Evolutionary conservation across 2,113 vertebrate species (phyloP), one percentile per base, ranked within the genome.

Genomic region (Carassius carassius): DNA sequence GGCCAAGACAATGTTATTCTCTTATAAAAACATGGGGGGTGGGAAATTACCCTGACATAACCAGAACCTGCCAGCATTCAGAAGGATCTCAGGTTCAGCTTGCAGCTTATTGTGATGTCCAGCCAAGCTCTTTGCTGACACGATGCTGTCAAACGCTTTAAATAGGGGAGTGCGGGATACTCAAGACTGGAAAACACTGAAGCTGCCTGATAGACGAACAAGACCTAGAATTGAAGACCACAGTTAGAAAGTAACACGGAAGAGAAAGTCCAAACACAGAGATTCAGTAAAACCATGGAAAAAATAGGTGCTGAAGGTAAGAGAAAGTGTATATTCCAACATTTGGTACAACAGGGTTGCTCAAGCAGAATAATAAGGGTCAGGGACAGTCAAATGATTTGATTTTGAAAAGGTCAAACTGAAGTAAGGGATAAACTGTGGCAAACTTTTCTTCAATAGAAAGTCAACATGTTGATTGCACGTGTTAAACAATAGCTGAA

Each of bases 261-360:
- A 87, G 29, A 54, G 11, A 47, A 12, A 73, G 60, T 76, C 32
- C 41, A 32, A 23, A 13, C 58, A 69, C n/a, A 70, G 58, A 23
- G 70, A 60, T 35, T 82, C 63, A 19, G 32, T 10, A 58, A 74
- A 86, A 85, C 81, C 83, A 94, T 93, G 92, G 90, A 91, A 58
- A 88, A 86, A 85, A 86, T 83, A 63, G 83, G 81, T 9, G 21
- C 88, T 67, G 92, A 94, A 94, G 93, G 94, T 94, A 94, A 94
- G 94, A 91, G 23, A 14, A 70, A 73, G 37, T 70, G 65, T 60
- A 35, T 54, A 16, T 70, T 47, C 44, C 21, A n/a, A 37, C 47
- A 49, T 23, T 44, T 9, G 3, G 12, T 5, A 84, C 76, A 80
- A 23, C 62, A 78, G 23, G 23, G 35, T 17, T 17, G n/a, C 19